Conservation (phyloP, 2,113 vertebrate genomes). For the Corythornis madagascariensis region DNA sequence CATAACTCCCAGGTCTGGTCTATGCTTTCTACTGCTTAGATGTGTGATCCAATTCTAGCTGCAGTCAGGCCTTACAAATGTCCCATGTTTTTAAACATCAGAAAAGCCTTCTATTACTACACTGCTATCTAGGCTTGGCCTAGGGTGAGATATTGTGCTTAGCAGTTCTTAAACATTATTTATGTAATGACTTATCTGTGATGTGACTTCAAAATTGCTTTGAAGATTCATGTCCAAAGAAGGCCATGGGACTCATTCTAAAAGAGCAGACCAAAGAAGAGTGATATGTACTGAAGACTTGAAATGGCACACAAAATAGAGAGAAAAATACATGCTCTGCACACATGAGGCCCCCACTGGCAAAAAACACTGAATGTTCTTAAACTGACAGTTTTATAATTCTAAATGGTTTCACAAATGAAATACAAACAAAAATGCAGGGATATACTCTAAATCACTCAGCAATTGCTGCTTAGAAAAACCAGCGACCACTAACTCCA, state of each 20-base stretch:
- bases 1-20: neutral
- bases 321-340: neutral
- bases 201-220: neutral
- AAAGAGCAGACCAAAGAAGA: neutral
- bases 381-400: slow-evolving; percentile 62
- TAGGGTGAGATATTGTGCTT: neutral
- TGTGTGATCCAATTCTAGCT: neutral
- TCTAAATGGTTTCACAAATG: slow-evolving; percentile 39
- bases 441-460: slow-evolving; percentile 52
- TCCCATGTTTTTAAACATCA: neutral
- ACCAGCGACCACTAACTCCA: slow-evolving; percentile 30
- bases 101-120: neutral
- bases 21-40: neutral
- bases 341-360: neutral
- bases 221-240: neutral
- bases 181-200: neutral
- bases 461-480: slow-evolving; percentile 47
- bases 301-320: neutral
- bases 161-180: neutral
- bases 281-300: neutral
- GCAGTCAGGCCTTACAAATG: neutral
- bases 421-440: slow-evolving; percentile 62
- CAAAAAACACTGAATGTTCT: slow-evolving; percentile 40
- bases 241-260: neutral
- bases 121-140: neutral